phyloP scores from a whole-genome alignment of 92 coral and sea anemone species.

The Phenganax marumi region DNA sequence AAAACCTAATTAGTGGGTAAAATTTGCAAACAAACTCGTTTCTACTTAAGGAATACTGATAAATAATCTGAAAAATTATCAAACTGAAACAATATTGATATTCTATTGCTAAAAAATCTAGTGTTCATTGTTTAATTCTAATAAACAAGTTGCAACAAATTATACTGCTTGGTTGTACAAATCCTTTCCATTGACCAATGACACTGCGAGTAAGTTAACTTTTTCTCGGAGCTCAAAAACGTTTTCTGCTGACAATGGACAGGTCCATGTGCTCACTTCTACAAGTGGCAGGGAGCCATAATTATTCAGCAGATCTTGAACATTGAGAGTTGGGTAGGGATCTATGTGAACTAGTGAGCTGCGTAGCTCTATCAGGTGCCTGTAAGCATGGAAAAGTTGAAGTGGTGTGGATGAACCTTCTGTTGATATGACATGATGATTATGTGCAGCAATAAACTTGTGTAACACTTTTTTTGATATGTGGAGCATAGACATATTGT shows the following conservation, averaged over 20 bases:
- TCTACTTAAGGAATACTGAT: neutral
- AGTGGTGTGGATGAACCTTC: slow-evolving; percentile 54
- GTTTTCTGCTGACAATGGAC: slow-evolving; percentile 47
- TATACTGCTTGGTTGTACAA: slow-evolving; percentile 23
- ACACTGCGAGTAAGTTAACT: slow-evolving; percentile 38
- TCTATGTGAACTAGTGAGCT: slow-evolving; percentile 37
- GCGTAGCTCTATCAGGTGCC: slow-evolving; percentile 51
- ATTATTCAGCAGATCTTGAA: slow-evolving; percentile 38
- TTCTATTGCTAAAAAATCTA: neutral
- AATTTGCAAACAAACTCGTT: neutral
- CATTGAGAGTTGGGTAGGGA: slow-evolving; percentile 46
- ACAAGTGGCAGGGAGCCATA: slow-evolving; percentile 42
- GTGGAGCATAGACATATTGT: slow-evolving; percentile 46
- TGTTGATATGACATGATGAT: slow-evolving; percentile 49
- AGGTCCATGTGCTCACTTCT: slow-evolving; percentile 34
- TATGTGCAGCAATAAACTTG: slow-evolving; percentile 48
- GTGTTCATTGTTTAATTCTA: slow-evolving; percentile 9
- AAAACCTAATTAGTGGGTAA: slow-evolving; percentile 17
- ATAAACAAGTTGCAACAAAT: slow-evolving; percentile 32
- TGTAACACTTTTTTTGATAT: slow-evolving; percentile 54
- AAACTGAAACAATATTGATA: neutral
- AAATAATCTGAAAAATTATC: no score
- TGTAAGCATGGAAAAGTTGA: slow-evolving; percentile 52
- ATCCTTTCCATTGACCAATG: slow-evolving; percentile 34
- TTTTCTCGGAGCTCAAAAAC: slow-evolving; percentile 36